phyloP scores from a whole-genome alignment of 2,797 vertebrate species.

The Octomys mimax region DNA sequence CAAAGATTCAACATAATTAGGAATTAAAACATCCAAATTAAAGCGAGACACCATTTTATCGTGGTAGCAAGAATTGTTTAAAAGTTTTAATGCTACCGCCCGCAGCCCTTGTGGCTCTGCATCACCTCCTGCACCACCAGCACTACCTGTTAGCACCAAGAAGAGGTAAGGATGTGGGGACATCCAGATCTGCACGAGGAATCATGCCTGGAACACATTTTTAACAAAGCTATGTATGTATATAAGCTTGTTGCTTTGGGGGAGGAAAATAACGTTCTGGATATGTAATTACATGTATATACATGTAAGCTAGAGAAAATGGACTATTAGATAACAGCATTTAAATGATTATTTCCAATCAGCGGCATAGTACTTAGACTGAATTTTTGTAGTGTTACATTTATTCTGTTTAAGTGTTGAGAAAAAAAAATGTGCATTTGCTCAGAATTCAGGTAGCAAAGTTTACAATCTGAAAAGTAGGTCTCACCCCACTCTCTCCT shows the following conservation, averaged over 20 bases:
- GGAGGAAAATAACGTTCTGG: background rate
- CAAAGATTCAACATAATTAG: conserved; percentile 30
- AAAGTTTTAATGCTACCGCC: background rate
- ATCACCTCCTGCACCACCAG: too few species aligned
- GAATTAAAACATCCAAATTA: conserved; percentile 46
- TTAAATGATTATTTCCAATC: conserved; percentile 55
- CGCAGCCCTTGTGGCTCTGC: too few species aligned
- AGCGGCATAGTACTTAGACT: conserved; percentile 28
- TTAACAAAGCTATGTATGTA: background rate
- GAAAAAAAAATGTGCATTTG: background rate
- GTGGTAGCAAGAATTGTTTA: background rate
- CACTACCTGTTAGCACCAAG: background rate
- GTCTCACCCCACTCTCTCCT: background rate
- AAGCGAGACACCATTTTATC: conserved; percentile 38
- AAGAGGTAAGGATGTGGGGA: background rate
- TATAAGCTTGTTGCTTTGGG: conserved; percentile 53
- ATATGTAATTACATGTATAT: background rate
- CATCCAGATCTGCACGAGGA: background rate
- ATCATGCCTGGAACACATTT: conserved; percentile 16
- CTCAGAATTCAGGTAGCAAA: conserved; percentile 29
- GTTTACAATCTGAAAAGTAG: background rate
- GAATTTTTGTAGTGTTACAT: conserved; percentile 51
- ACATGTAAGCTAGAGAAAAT: conserved; percentile 41
- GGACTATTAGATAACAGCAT: conserved; percentile 13
- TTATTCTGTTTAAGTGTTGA: conserved; percentile 8